Evolutionary conservation across 2,888 invertebrate genomes (phyloP).

Genomic region (Agrypnus murinus): DNA sequence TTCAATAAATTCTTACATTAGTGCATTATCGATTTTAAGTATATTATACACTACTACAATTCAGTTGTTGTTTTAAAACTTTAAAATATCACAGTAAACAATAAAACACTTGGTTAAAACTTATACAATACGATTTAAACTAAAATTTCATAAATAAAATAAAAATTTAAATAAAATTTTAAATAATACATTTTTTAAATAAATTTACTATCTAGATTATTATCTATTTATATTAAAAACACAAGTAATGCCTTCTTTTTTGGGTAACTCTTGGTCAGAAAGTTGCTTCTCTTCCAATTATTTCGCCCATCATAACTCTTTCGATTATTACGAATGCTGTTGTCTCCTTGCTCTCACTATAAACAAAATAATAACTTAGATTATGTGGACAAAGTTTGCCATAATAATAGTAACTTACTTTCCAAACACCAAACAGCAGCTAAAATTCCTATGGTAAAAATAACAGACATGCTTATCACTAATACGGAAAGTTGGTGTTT

Average conservation of each 20-base stretch:
- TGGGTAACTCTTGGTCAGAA: conserved; percentile 34
- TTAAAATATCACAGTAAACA: conserved; percentile 55
- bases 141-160: conserved; percentile 37
- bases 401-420: conserved; percentile 77
- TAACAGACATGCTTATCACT: conserved; percentile 87
- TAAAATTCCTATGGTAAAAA: conserved; percentile 87
- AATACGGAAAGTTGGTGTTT: conserved; percentile 88
- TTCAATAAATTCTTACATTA: conserved; percentile 28
- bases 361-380: conserved; percentile 50
- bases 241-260: conserved; percentile 38
- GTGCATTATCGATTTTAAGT: too few relatives aligned
- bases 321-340: conserved; percentile 57
- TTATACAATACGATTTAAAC: conserved; percentile 9
- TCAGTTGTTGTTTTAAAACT: conserved; percentile 30
- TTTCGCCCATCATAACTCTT: conserved; percentile 16
- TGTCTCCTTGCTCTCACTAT: conserved; percentile 68
- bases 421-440: conserved; percentile 89
- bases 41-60: neutral
- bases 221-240: conserved; percentile 16
- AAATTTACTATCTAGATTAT: conserved; percentile 39
- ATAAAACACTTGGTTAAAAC: conserved; percentile 39
- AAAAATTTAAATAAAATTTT: conserved; percentile 37
- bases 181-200: conserved; percentile 40
- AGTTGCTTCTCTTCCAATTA: neutral
- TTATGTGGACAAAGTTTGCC: neutral